A percentile compares a stretch with the other conserved stretches of the same genome.
Conservation (phyloP, 2,113 vertebrate genomes). For the Centropus bengalensis region DNA sequence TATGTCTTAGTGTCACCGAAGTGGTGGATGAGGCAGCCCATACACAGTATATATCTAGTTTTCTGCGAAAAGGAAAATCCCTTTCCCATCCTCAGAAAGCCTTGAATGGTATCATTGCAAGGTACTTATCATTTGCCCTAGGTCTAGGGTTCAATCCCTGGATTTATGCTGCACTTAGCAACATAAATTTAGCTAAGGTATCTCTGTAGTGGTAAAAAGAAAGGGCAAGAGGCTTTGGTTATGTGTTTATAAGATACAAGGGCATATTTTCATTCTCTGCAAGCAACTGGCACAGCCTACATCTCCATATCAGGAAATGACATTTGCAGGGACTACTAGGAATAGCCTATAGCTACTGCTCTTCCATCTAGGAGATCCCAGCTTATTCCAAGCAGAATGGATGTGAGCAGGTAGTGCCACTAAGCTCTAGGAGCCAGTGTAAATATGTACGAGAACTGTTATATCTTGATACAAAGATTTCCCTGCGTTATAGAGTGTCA, state of each 20-base stretch:
- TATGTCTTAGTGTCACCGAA: not conserved
- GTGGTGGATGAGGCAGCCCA: not conserved
- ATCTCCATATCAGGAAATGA: not conserved
- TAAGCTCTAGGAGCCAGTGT: not conserved
- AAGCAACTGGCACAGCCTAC: not conserved
- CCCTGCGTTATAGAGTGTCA: not conserved
- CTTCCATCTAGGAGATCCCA: not conserved
- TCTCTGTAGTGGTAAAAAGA: not conserved
- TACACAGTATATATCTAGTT: not conserved
- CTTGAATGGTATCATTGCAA: not conserved
- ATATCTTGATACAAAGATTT: not conserved
- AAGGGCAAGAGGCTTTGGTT: not conserved
- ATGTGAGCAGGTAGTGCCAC: not conserved
- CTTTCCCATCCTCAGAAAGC: not conserved
- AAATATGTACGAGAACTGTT: not conserved
- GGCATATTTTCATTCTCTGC: not conserved
- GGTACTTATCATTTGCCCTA: not conserved
- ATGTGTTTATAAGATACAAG: accelerated
- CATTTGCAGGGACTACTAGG: not conserved
- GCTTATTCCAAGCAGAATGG: not conserved
- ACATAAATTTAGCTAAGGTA: not conserved
- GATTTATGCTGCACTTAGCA: not conserved
- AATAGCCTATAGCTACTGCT: not conserved
- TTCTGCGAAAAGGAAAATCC: not conserved
- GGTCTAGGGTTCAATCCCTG: too few species aligned